Evolutionary conservation across 1,140 invertebrate genomes (phyloP).

Genomic region (Heliconius congener): DNA sequence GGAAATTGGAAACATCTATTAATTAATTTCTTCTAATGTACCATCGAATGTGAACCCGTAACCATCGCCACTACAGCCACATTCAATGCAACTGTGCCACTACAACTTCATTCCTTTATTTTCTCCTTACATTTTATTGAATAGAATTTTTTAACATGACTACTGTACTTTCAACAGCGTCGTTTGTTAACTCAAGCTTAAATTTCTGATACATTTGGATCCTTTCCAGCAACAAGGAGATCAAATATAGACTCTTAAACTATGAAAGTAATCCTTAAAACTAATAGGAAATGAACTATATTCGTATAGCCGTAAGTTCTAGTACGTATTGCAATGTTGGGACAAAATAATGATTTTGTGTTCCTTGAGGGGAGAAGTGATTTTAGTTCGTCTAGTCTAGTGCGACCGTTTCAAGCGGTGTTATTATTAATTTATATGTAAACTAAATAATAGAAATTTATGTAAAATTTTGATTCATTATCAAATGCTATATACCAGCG

Average conservation of each 20-base stretch:
- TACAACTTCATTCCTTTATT: too few relatives aligned
- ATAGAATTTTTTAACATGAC: slow-evolving; percentile 24
- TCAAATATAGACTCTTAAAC: slow-evolving; percentile 16
- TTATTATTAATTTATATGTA: background rate
- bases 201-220: slow-evolving; percentile 52
- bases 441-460: too few relatives aligned
- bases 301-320: background rate
- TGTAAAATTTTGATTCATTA: too few relatives aligned
- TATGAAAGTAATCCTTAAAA: background rate
- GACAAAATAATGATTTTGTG: slow-evolving; percentile 9
- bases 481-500: too few relatives aligned
- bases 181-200: slow-evolving; percentile 39
- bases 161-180: slow-evolving; percentile 34
- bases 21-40: too few relatives aligned
- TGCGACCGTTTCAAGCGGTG: background rate
- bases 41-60: too few relatives aligned
- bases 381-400: background rate
- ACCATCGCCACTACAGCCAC: too few relatives aligned
- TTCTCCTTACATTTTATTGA: background rate
- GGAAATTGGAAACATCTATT: too few relatives aligned
- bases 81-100: too few relatives aligned
- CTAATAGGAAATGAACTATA: background rate
- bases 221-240: slow-evolving; percentile 40
- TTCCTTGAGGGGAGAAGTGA: background rate
- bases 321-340: background rate